These are phyloP conservation scores for Ciconia stormi DNA, from an alignment of 2,113 vertebrate species.

Conservation along the genomic window DNA sequence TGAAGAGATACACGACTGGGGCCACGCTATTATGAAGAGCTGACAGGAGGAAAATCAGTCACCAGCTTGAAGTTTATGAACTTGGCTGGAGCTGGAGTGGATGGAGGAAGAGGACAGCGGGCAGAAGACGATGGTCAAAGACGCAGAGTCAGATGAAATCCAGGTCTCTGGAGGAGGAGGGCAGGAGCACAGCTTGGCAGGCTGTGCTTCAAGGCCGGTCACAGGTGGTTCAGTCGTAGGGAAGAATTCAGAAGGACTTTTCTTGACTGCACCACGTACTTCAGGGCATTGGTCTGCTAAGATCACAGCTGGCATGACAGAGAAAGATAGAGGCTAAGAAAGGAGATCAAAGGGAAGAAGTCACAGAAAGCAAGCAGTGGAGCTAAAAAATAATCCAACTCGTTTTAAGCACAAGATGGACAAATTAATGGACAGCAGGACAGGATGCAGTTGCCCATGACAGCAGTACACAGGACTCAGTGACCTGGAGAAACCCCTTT, in stretches of 20 bases:
- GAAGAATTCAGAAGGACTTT: not conserved
- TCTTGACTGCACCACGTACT: not conserved
- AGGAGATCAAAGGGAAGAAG: not conserved
- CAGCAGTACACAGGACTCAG: not conserved
- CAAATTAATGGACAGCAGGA: conserved; percentile 16
- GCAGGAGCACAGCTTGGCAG: not conserved
- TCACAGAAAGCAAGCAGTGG: not conserved
- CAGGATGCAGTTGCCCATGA: not conserved
- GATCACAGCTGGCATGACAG: not conserved
- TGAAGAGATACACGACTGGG: not conserved
- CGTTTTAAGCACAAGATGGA: not conserved
- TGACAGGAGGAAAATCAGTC: not conserved
- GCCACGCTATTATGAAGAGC: not conserved
- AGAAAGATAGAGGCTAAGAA: not conserved
- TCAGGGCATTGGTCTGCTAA: not conserved
- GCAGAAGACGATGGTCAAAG: accelerated
- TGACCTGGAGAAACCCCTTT: not conserved
- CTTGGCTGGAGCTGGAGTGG: not conserved
- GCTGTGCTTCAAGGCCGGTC: not conserved
- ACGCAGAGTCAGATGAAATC: accelerated
- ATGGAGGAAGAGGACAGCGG: not conserved
- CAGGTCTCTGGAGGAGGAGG: not conserved
- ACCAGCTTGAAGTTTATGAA: not conserved
- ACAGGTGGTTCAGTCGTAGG: not conserved
- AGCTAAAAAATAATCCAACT: not conserved